phyloP scores from a whole-genome alignment of 37 sponge, comb jelly and placozoan genomes.

The Beroe forskalii region DNA sequence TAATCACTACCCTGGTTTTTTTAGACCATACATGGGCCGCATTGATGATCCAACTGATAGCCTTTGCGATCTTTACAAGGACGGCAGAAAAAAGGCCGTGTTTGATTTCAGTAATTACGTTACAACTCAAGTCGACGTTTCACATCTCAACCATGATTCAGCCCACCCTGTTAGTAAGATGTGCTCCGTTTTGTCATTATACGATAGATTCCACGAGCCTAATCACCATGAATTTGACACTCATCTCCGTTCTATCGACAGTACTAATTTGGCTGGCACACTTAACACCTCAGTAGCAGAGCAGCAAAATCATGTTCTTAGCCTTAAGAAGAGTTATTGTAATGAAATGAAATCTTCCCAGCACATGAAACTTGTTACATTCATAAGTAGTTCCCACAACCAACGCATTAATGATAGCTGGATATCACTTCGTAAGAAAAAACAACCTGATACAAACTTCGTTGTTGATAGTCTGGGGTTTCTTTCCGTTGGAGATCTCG shows the following conservation, averaged over 20 bases:
- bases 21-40: not conserved
- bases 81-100: not conserved
- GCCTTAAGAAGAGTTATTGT: not conserved
- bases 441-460: not conserved
- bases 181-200: not conserved
- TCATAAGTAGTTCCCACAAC: conserved; percentile 5
- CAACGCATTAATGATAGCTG: not conserved
- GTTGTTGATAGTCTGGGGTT: not conserved
- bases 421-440: not conserved
- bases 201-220: not conserved
- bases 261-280: not conserved
- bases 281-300: not conserved
- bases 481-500: not conserved
- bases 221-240: too few relatives aligned
- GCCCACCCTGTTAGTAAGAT: not conserved
- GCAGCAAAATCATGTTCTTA: too few relatives aligned
- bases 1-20: not conserved
- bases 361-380: conserved; percentile 7
- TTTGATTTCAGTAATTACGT: not conserved
- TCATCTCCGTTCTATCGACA: not conserved
- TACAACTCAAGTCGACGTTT: not conserved
- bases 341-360: not conserved
- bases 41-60: not conserved
- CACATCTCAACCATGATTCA: not conserved
- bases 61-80: not conserved